phyloP scores from a whole-genome alignment of 1,140 invertebrate genomes.

The Arctopsyche grandis region DNA sequence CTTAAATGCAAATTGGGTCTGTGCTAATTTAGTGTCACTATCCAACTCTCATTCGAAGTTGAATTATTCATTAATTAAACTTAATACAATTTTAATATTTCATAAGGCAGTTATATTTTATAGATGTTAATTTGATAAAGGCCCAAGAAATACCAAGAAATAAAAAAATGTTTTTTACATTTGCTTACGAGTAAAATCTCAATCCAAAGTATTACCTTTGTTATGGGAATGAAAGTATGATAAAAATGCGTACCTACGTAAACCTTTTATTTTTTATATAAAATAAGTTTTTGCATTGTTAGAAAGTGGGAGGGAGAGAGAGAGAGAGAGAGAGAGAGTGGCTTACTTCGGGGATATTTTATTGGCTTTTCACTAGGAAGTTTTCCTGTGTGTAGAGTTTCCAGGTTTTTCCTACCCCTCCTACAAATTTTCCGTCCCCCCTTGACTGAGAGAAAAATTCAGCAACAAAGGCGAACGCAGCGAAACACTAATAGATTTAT shows the following conservation, averaged over 20 bases:
- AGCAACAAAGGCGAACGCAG: conserved; percentile 3
- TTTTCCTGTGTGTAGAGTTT: neutral
- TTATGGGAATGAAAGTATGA: neutral
- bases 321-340: neutral
- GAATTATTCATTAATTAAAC: too few relatives aligned
- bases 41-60: too few relatives aligned
- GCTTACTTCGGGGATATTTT: conserved; percentile 27
- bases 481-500: conserved; percentile 32
- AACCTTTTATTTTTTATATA: neutral
- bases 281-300: neutral
- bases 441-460: neutral
- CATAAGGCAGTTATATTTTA: too few relatives aligned
- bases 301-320: neutral
- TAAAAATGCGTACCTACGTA: conserved; percentile 4
- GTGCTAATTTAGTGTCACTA: too few relatives aligned
- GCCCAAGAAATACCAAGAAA: too few relatives aligned
- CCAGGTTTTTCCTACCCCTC: neutral
- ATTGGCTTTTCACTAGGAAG: conserved; percentile 23
- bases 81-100: too few relatives aligned
- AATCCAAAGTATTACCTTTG: conserved; percentile 5
- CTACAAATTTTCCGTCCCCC: too few relatives aligned
- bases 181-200: neutral
- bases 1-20: neutral
- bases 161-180: neutral
- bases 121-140: too few relatives aligned